Evolutionary conservation across 2,797 vertebrate species (phyloP), one percentile per base, ranked within the genome.

Genomic region (Sylvia borin): DNA sequence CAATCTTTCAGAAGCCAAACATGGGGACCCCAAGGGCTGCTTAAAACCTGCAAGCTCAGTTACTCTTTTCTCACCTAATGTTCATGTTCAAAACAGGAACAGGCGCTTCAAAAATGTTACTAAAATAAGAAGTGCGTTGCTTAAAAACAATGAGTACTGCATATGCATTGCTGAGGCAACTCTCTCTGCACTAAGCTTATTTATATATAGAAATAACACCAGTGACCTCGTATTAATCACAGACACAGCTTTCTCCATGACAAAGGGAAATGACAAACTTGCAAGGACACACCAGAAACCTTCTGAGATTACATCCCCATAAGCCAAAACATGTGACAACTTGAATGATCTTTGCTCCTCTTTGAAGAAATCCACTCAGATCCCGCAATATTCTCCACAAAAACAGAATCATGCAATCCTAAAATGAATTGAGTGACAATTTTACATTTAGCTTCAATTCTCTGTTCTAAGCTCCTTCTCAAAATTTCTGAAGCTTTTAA

Each of bases 111-210:
- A 86, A 92, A 88, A 74, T 7, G 53, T 74, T 88, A 57, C 91
- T 94, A 93, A 96, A 96, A 79, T 92, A 88, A 95, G 90, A 86
- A 95, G 25, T 31, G 29, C 36, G 32, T 68, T 94, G 80, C 94
- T 90, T 92, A 92, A 95, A 93, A 95, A 86, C 55, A 76, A 79
- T 43, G 48, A 91, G 34, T 34, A 34, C 67, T 88, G 74, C 71
- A 73, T 67, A 92, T 70, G 50, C 80, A 71, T 31, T 82, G 88
- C 91, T 86, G 88, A 92, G 60, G 43, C 76, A 91, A 70, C 54
- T 57, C 10, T 92, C 50, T 94, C 42, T 22, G 58, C 53, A 86
- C 73, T 66, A 88, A 86, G 60, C 60, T 86, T 68, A 60, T 90
- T 88, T 90, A 93, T 90, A 94, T 81, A 92, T 60, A 96, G 90